Conservation (phyloP, 64 coral and sea anemone genomes). For the Acropora yongei region DNA sequence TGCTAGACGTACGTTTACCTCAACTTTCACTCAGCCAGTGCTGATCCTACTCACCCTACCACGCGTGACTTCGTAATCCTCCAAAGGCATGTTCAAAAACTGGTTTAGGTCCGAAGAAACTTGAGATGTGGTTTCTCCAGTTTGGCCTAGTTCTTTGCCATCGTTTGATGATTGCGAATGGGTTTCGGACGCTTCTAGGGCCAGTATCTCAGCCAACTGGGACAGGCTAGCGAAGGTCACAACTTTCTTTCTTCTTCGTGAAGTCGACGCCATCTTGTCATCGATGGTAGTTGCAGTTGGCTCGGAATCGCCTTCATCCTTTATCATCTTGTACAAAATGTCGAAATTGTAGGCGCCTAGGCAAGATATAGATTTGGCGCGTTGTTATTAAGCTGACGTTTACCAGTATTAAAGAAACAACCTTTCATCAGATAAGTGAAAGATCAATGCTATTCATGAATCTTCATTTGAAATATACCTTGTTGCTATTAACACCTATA, state of each 20-base stretch:
- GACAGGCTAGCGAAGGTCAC: slow-evolving; percentile 35
- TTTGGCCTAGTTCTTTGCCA: not conserved
- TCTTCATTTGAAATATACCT: too few species aligned
- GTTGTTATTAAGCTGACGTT: too few species aligned
- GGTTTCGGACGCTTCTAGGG: slow-evolving; percentile 1
- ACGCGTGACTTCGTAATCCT: slow-evolving; percentile 49
- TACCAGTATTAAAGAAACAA: too few species aligned
- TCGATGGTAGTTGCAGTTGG: not conserved
- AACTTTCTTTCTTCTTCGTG: slow-evolving; percentile 9
- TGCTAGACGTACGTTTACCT: too few species aligned
- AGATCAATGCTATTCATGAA: too few species aligned
- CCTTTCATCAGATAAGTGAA: too few species aligned
- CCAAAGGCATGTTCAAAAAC: slow-evolving; percentile 41
- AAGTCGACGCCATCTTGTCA: not conserved
- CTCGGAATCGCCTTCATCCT: not conserved
- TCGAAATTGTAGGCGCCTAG: not conserved
- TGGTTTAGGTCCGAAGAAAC: not conserved
- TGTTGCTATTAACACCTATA: too few species aligned
- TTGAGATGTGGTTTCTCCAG: not conserved
- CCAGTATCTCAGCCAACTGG: slow-evolving; percentile 11
- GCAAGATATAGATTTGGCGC: not conserved
- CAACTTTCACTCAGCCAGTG: not conserved
- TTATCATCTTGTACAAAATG: not conserved
- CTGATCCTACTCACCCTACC: slow-evolving; percentile 33
- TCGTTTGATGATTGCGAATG: not conserved